These are phyloP conservation scores for Macroglossus sobrinus DNA, from an alignment of 2,113 vertebrate genomes.

Conservation along the genomic window DNA sequence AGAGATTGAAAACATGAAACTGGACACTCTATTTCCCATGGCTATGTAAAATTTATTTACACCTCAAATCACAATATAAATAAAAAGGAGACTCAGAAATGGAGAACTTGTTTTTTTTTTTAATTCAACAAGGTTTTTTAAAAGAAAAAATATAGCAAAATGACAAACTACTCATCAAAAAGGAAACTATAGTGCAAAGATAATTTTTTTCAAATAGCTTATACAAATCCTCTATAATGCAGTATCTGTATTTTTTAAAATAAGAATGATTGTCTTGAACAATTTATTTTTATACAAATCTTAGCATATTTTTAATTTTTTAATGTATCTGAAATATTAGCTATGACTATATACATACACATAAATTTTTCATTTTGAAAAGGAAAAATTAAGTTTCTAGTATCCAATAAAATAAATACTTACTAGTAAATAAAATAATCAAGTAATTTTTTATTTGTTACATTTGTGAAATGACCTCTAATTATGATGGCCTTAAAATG, in stretches of 20 bases:
- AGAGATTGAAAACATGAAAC: slow-evolving; percentile 81
- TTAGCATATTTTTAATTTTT: background rate
- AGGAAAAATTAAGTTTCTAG: slow-evolving; percentile 25
- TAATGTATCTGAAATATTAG: background rate
- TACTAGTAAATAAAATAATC: background rate
- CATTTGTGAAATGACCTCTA: background rate
- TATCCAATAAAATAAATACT: background rate
- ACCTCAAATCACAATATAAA: slow-evolving; percentile 53
- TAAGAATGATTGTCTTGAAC: background rate
- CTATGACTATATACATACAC: background rate
- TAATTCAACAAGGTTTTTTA: background rate
- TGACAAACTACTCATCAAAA: background rate
- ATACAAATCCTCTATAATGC: background rate
- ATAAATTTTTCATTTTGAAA: background rate
- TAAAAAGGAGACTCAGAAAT: slow-evolving; percentile 48
- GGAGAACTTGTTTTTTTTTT: background rate
- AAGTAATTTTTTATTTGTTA: background rate
- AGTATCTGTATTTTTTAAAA: background rate
- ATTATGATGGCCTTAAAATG: background rate
- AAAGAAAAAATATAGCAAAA: background rate
- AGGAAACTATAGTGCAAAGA: background rate
- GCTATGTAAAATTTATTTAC: slow-evolving; percentile 77
- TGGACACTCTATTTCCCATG: slow-evolving; percentile 76
- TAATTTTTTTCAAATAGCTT: background rate
- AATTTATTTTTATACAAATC: background rate